Base-by-base conservation (phyloP, 2,888 invertebrate genomes). In the Altica lythri region DNA sequence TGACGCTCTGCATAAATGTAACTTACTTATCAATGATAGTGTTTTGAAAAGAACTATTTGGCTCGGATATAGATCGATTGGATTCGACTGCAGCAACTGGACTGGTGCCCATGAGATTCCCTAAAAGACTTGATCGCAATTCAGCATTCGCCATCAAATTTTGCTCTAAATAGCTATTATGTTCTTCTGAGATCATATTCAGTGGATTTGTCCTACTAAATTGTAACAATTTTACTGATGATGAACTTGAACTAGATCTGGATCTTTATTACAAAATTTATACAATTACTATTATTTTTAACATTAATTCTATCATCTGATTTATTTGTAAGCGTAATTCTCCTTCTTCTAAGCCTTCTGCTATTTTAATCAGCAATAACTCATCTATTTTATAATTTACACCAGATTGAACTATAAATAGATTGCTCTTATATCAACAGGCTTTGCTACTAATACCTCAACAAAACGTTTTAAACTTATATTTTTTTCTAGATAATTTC, bases 101-200 rank as follows among this genome's bases (percentile, higher is more conserved):
- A 10, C 42, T 30, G 38, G 35, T 5, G 40, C 63, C 60, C 61
- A 64, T 67, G 32, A 71, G 57, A 43, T 70, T 66, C 8, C 71
- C 72, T 25, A 75, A 55, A 13, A 73, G 59, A 50, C 73, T 75
- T 16, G 72, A 66, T 2, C 77, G 67, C 19, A 77, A 56, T 2
- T 68, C 75, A 2, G 72, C 75, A 50, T 77, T 77, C 1, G 73
- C 76, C 65, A 71, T 72, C 45, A 74, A 59, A 57, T 77, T 77
- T 56, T 75, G 73, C 2, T 71, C 72, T 29, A 75, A 62, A 51
- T 76, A 74, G 43, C 66, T 75, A 53, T 65, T 73, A 48, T 72
- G 71, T 55, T 76, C 75, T 48, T 72, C 71, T 1, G 69, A 68
- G 25, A 70, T 72, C n/a, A 70, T 67, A 10, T 60, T 64, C 63